Evolutionary conservation across 2,888 invertebrate species (phyloP).

Genomic region (Tetramorium bicarinatum): DNA sequence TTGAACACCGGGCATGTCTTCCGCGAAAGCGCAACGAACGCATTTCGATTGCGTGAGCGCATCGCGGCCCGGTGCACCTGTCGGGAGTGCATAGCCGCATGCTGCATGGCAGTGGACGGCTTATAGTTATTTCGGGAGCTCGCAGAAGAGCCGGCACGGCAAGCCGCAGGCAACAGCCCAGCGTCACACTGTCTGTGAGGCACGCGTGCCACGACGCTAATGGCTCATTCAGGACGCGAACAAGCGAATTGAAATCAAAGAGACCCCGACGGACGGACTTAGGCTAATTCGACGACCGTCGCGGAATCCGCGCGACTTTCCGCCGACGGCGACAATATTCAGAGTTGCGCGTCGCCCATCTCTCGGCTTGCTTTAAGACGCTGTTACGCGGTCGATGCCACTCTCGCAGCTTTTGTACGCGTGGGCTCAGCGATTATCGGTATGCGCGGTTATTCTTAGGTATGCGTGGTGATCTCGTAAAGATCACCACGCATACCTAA

Average conservation of each 20-base stretch:
- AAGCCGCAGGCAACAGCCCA: conserved; percentile 19
- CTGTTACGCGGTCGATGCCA: conserved; percentile 36
- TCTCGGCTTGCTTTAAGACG: not conserved
- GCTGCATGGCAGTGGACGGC: conserved; percentile 13
- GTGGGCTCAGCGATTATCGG: not conserved
- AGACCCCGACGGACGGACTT: not conserved
- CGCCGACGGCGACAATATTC: conserved; percentile 1
- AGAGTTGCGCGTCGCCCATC: not conserved
- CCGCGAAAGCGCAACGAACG: conserved; percentile 63
- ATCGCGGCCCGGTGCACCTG: conserved; percentile 61
- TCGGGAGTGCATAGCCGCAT: conserved; percentile 23
- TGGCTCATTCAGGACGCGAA: conserved; percentile 70
- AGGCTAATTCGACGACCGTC: conserved; percentile 51
- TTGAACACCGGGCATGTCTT: conserved; percentile 53
- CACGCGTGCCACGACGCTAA: conserved; percentile 70
- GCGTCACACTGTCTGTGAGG: conserved; percentile 76
- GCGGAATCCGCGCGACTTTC: conserved; percentile 46
- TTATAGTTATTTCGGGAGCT: conserved; percentile 68
- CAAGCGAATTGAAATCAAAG: conserved; percentile 69
- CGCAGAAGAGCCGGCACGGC: conserved; percentile 46
- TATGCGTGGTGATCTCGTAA: not conserved
- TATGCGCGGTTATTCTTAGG: conserved; percentile 14
- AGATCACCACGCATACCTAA: too few relatives aligned
- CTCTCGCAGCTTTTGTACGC: conserved; percentile 12
- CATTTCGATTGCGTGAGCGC: conserved; percentile 70